These are phyloP conservation scores for Dryocosmus kuriphilus DNA, from an alignment of 2,888 invertebrate genomes.

Conservation along the genomic window DNA sequence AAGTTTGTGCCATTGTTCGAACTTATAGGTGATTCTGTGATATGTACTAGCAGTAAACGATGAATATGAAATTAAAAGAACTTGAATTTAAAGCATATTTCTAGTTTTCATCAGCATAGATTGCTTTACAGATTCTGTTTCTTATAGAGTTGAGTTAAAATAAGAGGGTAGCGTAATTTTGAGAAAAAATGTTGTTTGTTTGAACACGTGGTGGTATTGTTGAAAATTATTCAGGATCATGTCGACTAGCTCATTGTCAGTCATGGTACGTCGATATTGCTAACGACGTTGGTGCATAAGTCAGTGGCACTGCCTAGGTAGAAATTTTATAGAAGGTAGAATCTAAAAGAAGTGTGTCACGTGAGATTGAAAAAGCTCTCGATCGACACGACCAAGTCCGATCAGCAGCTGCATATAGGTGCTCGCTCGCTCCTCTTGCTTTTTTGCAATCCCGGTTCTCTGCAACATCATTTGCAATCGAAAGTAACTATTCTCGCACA, in stretches of 20 bases:
- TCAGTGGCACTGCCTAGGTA: neutral
- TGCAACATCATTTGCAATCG: conserved; percentile 33
- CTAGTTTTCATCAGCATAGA: neutral
- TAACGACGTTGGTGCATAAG: conserved; percentile 3
- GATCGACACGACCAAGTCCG: conserved; percentile 19
- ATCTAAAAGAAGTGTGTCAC: conserved; percentile 33
- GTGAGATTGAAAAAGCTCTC: conserved; percentile 34
- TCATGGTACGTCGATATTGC: conserved; percentile 1
- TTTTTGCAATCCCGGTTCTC: conserved; percentile 14
- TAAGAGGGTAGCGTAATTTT: neutral
- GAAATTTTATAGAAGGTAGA: neutral
- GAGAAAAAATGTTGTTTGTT: neutral
- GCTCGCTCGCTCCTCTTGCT: conserved; percentile 25
- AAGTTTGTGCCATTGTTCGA: no score
- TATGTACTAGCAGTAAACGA: no score
- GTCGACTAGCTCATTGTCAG: neutral
- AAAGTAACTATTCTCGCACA: conserved; percentile 30
- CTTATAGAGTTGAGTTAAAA: neutral
- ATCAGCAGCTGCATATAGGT: conserved; percentile 22
- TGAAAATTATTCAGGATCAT: conserved; percentile 9
- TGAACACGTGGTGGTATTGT: neutral
- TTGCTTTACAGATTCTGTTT: neutral
- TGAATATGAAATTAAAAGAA: no score
- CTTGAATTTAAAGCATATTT: no score
- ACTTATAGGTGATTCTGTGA: no score